These are phyloP conservation scores for Boloria euphrosyne DNA, from an alignment of 2,888 invertebrate genomes.

Conservation along the genomic window DNA sequence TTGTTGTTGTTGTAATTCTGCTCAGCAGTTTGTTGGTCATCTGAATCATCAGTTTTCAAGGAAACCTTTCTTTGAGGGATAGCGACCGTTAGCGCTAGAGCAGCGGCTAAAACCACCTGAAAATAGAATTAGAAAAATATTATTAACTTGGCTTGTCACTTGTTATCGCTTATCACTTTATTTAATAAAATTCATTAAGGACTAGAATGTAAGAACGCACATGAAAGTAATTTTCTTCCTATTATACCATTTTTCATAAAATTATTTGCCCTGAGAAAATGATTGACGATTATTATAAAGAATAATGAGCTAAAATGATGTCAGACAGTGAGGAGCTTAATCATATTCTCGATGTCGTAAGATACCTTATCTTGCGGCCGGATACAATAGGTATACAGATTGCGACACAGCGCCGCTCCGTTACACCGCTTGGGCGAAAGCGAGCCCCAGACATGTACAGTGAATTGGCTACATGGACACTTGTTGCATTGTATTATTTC, in stretches of 20 bases:
- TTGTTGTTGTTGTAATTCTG: constrained; percentile 58
- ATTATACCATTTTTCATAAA: too few species aligned
- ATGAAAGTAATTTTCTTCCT: too few species aligned
- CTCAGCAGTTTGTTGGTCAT: constrained; percentile 66
- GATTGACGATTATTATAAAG: constrained; percentile 24
- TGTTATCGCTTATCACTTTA: too few species aligned
- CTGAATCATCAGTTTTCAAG: constrained; percentile 57
- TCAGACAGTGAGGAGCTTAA: constrained; percentile 71
- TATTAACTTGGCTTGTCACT: too few species aligned
- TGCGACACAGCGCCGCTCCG: constrained; percentile 72
- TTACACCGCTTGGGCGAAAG: constrained; percentile 78
- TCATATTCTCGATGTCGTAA: constrained; percentile 77
- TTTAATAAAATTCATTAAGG: background rate
- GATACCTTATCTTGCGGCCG: constrained; percentile 65
- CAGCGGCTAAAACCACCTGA: constrained; percentile 66
- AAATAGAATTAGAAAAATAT: constrained; percentile 44
- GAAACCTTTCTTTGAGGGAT: constrained; percentile 72
- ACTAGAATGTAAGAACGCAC: too few species aligned
- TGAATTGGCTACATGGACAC: constrained; percentile 61
- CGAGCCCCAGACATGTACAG: constrained; percentile 62
- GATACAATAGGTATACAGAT: constrained; percentile 74
- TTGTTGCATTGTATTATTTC: constrained; percentile 66
- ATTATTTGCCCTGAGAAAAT: background rate
- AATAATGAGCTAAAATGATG: constrained; percentile 57
- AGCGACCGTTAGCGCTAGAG: constrained; percentile 68